Evolutionary conservation across 2,888 invertebrate species (phyloP), one percentile per base, ranked within the genome.

Genomic region (Parnassius apollo): DNA sequence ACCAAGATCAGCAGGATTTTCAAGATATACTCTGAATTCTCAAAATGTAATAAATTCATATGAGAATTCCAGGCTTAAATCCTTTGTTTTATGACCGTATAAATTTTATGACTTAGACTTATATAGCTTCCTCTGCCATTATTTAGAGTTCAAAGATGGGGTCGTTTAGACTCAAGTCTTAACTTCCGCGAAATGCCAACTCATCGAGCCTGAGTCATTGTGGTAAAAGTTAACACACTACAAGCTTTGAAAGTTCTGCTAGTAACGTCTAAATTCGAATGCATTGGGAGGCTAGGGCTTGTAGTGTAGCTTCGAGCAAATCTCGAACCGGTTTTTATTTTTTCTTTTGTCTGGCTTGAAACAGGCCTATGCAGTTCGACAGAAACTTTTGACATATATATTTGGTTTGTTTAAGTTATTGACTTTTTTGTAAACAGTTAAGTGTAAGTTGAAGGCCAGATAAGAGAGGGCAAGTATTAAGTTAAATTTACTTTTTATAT

Each of bases 121-220:
- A 62, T 44, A 45, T 44, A 45, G 54, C 53, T 62, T 61, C 61
- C 56, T 51, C 44, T 54, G 7, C 1, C n/a, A 53, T 42, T 55
- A 55, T 58, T 55, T 42, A 42, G 55, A 55, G 62, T 63, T 63
- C 62, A 59, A 62, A 63, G 62, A 62, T 63, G 59, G 62, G 62
- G 62, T 57, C 62, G 52, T 55, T 58, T 61, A 56, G 61, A 56
- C 51, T 25, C 60, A 51, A 56, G 54, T 49, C 44, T 58, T 46
- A 49, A 25, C 45, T 63, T 63, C 62, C 55, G 42, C 58, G 62
- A 63, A 62, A 59, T 22, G 55, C 62, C 45, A 51, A n/a, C 52
- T 57, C 61, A 50, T 54, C 22, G 54, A 25, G 25, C 25, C 18
- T 63, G 62, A 63, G 59, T 63, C 62, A 63, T 35, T 18, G 44